These are phyloP conservation scores for Chaetodon trifasciatus DNA, from an alignment of 2,797 vertebrate species.

Conservation along the genomic window DNA sequence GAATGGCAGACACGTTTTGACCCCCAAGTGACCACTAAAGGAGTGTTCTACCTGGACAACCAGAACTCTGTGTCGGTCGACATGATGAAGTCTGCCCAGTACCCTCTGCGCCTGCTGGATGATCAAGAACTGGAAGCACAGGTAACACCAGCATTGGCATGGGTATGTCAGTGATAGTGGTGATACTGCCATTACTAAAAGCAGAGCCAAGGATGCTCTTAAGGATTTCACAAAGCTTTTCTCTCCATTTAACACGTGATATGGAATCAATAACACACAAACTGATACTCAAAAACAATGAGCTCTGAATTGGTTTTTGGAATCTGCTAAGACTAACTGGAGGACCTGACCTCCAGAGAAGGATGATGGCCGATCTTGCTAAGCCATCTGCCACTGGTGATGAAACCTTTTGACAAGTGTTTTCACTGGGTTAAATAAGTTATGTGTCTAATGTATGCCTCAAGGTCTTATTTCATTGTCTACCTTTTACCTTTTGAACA, in stretches of 20 bases:
- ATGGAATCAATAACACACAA: too few relatives aligned
- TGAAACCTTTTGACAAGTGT: neutral
- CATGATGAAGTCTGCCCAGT: constrained; percentile 91
- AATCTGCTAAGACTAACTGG: too few relatives aligned
- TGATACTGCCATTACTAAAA: neutral
- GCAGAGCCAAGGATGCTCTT: neutral
- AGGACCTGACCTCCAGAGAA: too few relatives aligned
- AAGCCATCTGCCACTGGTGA: neutral
- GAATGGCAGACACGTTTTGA: constrained; percentile 93
- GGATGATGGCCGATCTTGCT: neutral
- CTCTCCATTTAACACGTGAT: neutral
- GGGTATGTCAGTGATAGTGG: neutral
- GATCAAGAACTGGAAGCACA: constrained; percentile 86
- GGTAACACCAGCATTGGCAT: constrained; percentile 74
- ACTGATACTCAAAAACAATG: too few relatives aligned
- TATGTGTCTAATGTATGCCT: neutral
- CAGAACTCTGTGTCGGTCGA: constrained; percentile 86
- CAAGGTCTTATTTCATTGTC: neutral
- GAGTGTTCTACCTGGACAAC: constrained; percentile 87
- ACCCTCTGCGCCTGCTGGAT: constrained; percentile 88
- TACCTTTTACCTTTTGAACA: neutral
- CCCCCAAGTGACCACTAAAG: constrained; percentile 83
- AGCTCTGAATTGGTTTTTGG: too few relatives aligned
- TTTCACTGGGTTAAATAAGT: neutral
- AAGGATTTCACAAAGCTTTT: neutral